These are phyloP conservation scores for Kradibia gibbosae DNA, from an alignment of 1,140 invertebrate genomes.

Conservation along the genomic window DNA sequence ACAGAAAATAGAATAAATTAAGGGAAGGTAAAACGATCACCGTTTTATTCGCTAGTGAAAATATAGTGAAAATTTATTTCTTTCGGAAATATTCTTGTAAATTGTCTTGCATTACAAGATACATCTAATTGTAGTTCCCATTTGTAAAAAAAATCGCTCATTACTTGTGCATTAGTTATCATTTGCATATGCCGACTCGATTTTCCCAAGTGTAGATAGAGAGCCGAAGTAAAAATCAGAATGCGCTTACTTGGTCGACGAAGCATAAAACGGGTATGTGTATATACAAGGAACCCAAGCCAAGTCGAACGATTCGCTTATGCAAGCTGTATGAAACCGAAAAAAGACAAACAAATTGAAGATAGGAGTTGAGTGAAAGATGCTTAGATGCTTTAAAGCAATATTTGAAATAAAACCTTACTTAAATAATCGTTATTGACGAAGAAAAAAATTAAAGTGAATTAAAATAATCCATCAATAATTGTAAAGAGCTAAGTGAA, in stretches of 20 bases:
- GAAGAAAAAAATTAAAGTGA: no score
- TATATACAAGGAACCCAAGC: background rate
- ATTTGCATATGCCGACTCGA: conserved; percentile 29
- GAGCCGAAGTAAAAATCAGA: conserved; percentile 12
- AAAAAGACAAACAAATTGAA: background rate
- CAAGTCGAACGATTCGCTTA: conserved; percentile 20
- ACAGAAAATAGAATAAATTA: background rate
- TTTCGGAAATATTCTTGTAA: conserved; percentile 17
- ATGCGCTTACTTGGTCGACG: background rate
- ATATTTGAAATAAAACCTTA: background rate
- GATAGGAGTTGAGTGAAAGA: background rate
- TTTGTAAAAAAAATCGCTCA: conserved; percentile 10
- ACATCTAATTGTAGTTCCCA: background rate
- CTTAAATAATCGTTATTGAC: background rate
- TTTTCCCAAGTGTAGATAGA: conserved; percentile 20
- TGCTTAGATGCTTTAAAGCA: background rate
- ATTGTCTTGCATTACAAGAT: conserved; percentile 14
- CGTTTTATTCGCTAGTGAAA: background rate
- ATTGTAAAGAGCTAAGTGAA: background rate
- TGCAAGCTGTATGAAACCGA: conserved; percentile 1
- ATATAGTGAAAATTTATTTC: conserved; percentile 5
- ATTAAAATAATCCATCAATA: background rate
- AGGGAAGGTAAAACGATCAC: background rate
- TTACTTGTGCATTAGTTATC: no score
- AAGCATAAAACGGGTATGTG: conserved; percentile 10